A percentile compares a stretch with the other conserved stretches of the same genome.
Conservation (phyloP, 2,888 invertebrate species). For the Tipula lateralis region DNA sequence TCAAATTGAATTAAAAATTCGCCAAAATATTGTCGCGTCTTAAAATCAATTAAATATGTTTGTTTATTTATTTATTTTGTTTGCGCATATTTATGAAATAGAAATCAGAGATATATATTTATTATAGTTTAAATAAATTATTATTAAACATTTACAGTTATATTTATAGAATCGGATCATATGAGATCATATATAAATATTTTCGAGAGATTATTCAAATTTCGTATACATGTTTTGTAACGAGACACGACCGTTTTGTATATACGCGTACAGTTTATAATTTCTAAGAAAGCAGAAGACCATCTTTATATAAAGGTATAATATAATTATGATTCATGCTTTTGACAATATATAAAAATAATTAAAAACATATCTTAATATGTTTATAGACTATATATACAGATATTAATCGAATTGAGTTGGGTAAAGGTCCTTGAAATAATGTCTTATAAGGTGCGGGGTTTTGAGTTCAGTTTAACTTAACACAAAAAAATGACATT, state of each 20-base stretch:
- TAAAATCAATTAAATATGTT: neutral
- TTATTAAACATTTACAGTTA: neutral
- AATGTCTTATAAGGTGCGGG: neutral
- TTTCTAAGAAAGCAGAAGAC: too few relatives aligned
- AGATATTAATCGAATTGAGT: neutral
- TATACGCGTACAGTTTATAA: too few relatives aligned
- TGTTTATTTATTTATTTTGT: neutral
- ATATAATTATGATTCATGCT: neutral
- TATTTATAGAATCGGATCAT: neutral
- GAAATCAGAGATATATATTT: neutral
- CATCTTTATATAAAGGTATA: too few relatives aligned
- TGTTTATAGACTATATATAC: neutral
- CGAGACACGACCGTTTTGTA: too few relatives aligned
- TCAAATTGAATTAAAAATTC: neutral
- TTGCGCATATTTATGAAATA: neutral
- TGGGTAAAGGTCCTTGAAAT: neutral
- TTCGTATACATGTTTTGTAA: neutral
- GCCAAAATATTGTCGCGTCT: conserved; percentile 19
- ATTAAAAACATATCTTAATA: neutral
- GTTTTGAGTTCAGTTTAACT: neutral
- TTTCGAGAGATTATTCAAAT: neutral
- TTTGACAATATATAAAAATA: neutral
- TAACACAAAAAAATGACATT: neutral
- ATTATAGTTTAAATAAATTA: neutral
- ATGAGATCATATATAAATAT: neutral